Evolutionary conservation across 35 echinoderm and acorn worm genomes (phyloP).

Genomic region (Heliocidaris erythrogramma): DNA sequence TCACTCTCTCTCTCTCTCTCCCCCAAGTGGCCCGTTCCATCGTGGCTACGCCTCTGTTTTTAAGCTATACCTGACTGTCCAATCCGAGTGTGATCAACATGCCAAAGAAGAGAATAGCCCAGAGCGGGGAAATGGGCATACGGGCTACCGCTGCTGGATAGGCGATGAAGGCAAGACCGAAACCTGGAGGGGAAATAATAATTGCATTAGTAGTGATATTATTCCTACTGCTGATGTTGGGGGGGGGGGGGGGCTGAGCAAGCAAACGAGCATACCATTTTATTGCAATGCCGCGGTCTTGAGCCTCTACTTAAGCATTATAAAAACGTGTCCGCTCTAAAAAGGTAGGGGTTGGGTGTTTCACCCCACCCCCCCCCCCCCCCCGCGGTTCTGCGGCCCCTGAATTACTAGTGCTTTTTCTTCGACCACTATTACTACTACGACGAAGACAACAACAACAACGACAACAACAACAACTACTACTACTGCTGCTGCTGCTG

Average conservation of each 20-base stretch:
- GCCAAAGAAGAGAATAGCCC: slow-evolving; percentile 80
- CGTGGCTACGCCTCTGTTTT: background rate
- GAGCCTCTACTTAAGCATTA: too few relatives aligned
- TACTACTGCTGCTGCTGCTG: too few relatives aligned
- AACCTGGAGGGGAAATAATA: slow-evolving; percentile 42
- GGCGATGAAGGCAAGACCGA: slow-evolving; percentile 80
- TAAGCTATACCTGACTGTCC: slow-evolving; percentile 76
- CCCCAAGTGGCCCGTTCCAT: too few relatives aligned
- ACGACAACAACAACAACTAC: background rate
- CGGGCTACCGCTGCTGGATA: slow-evolving; percentile 82
- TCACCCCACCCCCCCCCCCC: too few relatives aligned
- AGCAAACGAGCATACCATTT: background rate
- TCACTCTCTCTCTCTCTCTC: too few relatives aligned
- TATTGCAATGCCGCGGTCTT: too few relatives aligned
- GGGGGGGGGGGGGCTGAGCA: too few relatives aligned
- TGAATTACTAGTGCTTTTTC: too few relatives aligned
- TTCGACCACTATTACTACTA: background rate
- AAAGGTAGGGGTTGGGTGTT: too few relatives aligned
- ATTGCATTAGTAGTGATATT: background rate
- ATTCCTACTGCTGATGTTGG: too few relatives aligned
- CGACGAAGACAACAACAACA: background rate
- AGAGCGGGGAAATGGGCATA: slow-evolving; percentile 74
- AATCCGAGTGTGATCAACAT: slow-evolving; percentile 88
- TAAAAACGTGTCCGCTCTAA: too few relatives aligned
- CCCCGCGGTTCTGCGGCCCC: too few relatives aligned